Evolutionary conservation across 2,797 vertebrate species (phyloP).

Genomic region (Platyrinchus mystaceus): DNA sequence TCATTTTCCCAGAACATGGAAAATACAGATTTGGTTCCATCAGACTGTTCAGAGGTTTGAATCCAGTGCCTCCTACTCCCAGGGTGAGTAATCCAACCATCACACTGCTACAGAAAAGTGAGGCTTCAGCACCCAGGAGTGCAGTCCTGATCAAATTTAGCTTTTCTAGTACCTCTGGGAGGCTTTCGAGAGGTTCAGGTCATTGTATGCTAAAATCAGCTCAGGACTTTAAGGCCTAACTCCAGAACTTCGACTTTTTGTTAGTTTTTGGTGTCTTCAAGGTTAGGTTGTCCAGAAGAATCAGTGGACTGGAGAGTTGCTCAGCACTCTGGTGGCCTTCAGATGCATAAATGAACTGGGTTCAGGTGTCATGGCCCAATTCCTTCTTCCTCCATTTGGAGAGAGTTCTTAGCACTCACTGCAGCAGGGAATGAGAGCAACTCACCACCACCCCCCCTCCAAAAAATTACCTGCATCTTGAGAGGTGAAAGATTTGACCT

Average conservation of each 20-base stretch:
- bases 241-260: not conserved
- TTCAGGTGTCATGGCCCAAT: not conserved
- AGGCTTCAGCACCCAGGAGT: not conserved
- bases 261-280: not conserved
- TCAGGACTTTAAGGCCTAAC: not conserved
- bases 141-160: not conserved
- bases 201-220: not conserved
- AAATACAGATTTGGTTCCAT: not conserved
- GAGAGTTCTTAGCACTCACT: not conserved
- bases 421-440: not conserved
- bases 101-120: not conserved
- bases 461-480: not conserved
- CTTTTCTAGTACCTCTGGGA: not conserved
- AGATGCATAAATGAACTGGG: not conserved
- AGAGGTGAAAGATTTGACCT: not conserved
- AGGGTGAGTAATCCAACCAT: not conserved
- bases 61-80: constrained; percentile 15
- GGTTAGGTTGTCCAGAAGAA: not conserved
- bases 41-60: constrained; percentile 12
- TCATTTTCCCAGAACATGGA: not conserved
- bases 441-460: not conserved
- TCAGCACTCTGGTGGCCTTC: not conserved
- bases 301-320: not conserved
- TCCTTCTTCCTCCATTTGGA: not conserved
- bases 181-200: not conserved